phyloP scores from a whole-genome alignment of 1,140 invertebrate species.

The Dufourea novaeangliae region DNA sequence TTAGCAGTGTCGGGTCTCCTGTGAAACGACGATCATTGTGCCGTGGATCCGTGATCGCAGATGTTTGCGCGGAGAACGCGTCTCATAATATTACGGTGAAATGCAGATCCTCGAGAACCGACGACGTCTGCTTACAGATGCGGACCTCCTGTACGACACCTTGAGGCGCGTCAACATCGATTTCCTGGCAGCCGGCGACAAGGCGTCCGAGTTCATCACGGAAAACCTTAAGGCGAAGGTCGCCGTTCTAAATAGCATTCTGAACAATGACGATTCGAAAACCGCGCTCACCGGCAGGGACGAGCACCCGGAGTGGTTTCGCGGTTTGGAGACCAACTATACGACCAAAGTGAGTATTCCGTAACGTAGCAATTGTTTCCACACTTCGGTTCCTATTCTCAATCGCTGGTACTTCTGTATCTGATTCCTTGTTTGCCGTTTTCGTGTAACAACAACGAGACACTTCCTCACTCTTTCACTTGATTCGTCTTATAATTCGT shows the following conservation, averaged over 20 bases:
- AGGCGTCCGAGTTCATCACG: conserved; percentile 85
- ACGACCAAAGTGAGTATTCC: conserved; percentile 83
- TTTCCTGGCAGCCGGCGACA: conserved; percentile 84
- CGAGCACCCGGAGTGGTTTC: conserved; percentile 89
- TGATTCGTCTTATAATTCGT: too few relatives aligned
- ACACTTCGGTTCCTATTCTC: background rate
- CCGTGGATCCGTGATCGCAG: too few relatives aligned
- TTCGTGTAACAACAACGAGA: too few relatives aligned
- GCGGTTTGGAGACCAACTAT: conserved; percentile 85
- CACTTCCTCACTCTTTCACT: too few relatives aligned
- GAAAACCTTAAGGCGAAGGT: conserved; percentile 86
- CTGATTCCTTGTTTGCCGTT: too few relatives aligned
- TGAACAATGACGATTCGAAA: conserved; percentile 82
- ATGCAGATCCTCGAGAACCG: background rate
- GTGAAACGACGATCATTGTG: too few relatives aligned
- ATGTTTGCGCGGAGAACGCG: background rate
- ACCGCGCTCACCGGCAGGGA: conserved; percentile 82
- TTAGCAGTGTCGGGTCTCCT: too few relatives aligned
- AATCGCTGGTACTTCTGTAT: too few relatives aligned
- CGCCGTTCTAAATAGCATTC: conserved; percentile 77
- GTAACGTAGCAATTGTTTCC: background rate
- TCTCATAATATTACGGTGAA: background rate
- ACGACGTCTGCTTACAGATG: conserved; percentile 78
- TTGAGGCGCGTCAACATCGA: conserved; percentile 85
- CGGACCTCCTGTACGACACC: conserved; percentile 84